Base-by-base conservation (phyloP, 1,140 invertebrate species). In the Lycorma delicatula region DNA sequence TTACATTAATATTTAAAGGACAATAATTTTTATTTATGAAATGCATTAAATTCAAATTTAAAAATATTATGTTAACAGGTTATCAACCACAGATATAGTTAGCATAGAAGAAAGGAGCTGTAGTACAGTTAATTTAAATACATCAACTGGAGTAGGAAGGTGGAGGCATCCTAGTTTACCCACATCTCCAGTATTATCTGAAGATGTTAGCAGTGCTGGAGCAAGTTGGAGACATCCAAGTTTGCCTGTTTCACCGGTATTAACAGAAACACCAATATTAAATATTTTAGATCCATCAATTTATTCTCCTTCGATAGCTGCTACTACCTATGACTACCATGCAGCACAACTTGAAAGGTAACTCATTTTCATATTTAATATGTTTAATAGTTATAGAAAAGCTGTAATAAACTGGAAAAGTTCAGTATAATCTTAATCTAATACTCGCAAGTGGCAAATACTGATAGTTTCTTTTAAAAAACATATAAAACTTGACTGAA, bases 251-350 rank as follows among this genome's bases (percentile, higher is more conserved):
- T 44, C 31, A n/a, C 31, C 31, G n/a, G 31, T 34, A 9, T 9
- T 29, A 4, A 56, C 34, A 0, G 63, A 62, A 52, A 64, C 64
- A 5, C 60, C 64, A n/a, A 64, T 66, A 16, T 58, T 66, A 9
- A 58, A 61, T 49, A 56, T 61, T n/a, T 52, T 64, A 13, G 31
- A 55, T 18, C 18, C 23, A 5, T 38, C 44, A 6, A 23, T 27
- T 16, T 48, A 38, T 27, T 36, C 46, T 5, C 27, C 41, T 1
- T 5, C 41, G 1, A 5, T 54, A 23, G 60, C 54, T 28, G 67
- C 64, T 13, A 70, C 73, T 71, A 65, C 85, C 27, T 86, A 85
- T 67, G 84, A 87, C 63, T 87, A 86, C 68, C 81, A 86, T 68
- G 82, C 84, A 0, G 83, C 84, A 3, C 85, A 88, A 66, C 70